Evolutionary conservation across 2,888 invertebrate species (phyloP).

Genomic region (Scrobipalpa costella): DNA sequence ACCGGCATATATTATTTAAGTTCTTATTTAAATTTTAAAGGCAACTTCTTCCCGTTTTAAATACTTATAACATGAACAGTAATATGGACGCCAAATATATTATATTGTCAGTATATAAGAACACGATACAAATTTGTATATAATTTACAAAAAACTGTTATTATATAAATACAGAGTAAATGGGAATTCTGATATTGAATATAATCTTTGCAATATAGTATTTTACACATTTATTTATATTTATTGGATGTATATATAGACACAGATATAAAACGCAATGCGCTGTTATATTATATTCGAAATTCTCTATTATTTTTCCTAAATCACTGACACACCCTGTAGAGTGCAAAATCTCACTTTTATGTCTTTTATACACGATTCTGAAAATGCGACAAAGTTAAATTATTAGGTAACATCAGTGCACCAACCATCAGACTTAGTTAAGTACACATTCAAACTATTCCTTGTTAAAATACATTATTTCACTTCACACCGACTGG

Average conservation of each 20-base stretch:
- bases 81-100: neutral
- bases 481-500: constrained; percentile 52
- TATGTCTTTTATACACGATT: constrained; percentile 17
- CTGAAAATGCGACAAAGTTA: neutral
- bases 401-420: neutral
- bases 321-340: neutral
- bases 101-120: neutral
- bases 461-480: constrained; percentile 18
- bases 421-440: neutral
- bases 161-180: neutral
- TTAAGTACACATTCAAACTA: constrained; percentile 21
- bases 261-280: neutral
- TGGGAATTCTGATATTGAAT: neutral
- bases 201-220: neutral
- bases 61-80: neutral
- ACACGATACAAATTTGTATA: neutral
- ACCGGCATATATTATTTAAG: neutral
- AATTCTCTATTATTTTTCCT: neutral
- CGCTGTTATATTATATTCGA: neutral
- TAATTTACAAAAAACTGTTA: neutral
- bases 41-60: neutral
- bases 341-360: constrained; percentile 5
- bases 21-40: neutral
- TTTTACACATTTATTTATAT: neutral
- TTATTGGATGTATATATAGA: neutral